Percentiles rank a stretch among this genome's conserved stretches.
Evolutionary conservation across 2,888 invertebrate genomes (phyloP).

Genomic region (Tiphia femorata): DNA sequence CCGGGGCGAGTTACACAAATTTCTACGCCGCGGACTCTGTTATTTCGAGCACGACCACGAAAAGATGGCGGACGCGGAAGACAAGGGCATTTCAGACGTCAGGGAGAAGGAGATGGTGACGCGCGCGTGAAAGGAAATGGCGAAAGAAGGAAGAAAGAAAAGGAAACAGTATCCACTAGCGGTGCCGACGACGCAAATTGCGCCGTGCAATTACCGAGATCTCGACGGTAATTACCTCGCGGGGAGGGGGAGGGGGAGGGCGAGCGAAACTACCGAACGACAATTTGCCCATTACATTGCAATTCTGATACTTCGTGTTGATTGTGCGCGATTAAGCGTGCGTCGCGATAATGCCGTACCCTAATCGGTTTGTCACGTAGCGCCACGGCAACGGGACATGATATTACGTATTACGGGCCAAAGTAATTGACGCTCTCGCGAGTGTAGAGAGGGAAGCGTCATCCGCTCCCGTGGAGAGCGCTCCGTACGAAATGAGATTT

Average conservation of each 20-base stretch:
- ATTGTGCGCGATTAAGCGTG: conserved; percentile 7
- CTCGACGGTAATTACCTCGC: conserved; percentile 16
- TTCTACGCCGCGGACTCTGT: conserved; percentile 28
- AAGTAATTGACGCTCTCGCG: not conserved
- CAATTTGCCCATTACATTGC: conserved; percentile 10
- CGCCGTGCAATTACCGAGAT: conserved; percentile 26
- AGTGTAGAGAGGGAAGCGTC: too few relatives aligned
- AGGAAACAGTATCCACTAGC: not conserved
- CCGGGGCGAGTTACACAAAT: conserved; percentile 34
- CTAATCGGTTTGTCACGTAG: conserved; percentile 5
- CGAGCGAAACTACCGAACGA: conserved; percentile 1
- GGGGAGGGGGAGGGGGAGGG: too few relatives aligned
- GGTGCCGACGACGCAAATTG: conserved; percentile 16
- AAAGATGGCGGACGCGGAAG: not conserved
- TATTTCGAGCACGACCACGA: conserved; percentile 27
- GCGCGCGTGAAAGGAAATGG: not conserved
- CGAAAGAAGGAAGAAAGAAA: not conserved
- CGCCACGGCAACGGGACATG: conserved; percentile 1
- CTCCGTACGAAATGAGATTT: too few relatives aligned
- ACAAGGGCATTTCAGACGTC: not conserved
- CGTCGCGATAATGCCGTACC: not conserved
- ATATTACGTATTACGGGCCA: conserved; percentile 5
- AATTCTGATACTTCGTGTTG: conserved; percentile 2
- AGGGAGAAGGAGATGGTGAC: not conserved
- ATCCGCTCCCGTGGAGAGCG: too few relatives aligned